A percentile compares a stretch with the other conserved stretches of the same genome.
phyloP scores from a whole-genome alignment of 2,113 vertebrate genomes.

The Pandion haliaetus region DNA sequence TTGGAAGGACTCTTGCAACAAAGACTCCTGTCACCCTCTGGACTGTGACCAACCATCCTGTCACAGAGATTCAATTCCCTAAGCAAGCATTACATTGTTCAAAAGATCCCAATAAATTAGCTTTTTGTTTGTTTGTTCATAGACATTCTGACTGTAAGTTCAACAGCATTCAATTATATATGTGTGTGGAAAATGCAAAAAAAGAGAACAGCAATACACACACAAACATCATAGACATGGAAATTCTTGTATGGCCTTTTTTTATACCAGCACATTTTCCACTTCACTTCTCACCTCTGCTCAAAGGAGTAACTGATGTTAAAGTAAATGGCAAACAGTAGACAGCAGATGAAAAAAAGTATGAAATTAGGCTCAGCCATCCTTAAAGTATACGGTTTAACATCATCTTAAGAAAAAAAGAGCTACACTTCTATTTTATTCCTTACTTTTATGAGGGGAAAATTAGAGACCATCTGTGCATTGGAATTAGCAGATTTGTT shows the following conservation, averaged over 20 bases:
- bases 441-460: background rate
- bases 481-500: background rate
- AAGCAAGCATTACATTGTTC: background rate
- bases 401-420: background rate
- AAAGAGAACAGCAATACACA: background rate
- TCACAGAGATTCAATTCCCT: background rate
- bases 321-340: background rate
- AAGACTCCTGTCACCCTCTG: background rate
- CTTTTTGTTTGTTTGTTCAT: background rate
- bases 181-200: background rate
- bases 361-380: background rate
- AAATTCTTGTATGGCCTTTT: background rate
- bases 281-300: background rate
- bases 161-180: rapidly evolving
- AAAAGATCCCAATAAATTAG: background rate
- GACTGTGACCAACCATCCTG: background rate
- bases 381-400: background rate
- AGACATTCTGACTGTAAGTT: background rate
- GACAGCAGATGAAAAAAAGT: background rate
- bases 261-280: background rate
- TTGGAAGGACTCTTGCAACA: background rate
- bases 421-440: background rate
- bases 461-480: background rate
- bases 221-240: background rate
- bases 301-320: background rate